Evolutionary conservation across 2,888 invertebrate species (phyloP).

Genomic region (Ptilodon capucinus): DNA sequence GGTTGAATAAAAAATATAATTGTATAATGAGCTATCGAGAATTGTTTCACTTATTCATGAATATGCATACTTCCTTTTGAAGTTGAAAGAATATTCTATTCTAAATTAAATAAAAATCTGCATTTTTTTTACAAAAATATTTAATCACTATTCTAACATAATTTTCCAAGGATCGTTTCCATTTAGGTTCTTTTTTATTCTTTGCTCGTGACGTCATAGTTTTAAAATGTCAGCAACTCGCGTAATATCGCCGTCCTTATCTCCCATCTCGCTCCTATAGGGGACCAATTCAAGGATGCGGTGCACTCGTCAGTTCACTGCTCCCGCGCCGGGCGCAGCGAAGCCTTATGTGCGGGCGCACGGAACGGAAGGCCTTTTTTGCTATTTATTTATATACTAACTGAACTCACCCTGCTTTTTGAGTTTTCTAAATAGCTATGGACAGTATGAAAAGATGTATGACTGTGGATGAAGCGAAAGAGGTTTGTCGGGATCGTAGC

Average conservation of each 20-base stretch:
- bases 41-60: too few species aligned
- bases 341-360: conserved; percentile 49
- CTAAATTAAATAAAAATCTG: too few species aligned
- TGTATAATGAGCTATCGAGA: too few species aligned
- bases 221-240: conserved; percentile 62
- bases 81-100: too few species aligned
- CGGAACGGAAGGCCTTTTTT: conserved; percentile 21
- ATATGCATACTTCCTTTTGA: too few species aligned
- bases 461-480: too few species aligned
- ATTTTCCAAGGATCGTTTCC: neutral
- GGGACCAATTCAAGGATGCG: conserved; percentile 70
- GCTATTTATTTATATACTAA: conserved; percentile 2
- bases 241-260: conserved; percentile 51
- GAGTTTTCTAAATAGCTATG: too few species aligned
- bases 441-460: too few species aligned
- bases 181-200: conserved; percentile 10
- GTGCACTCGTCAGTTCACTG: conserved; percentile 76
- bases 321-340: conserved; percentile 54
- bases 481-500: too few species aligned
- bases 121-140: too few species aligned
- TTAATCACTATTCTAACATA: too few species aligned
- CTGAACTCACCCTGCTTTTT: neutral
- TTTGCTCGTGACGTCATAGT: conserved; percentile 61
- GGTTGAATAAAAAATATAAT: too few species aligned
- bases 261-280: conserved; percentile 59